Conservation (phyloP, 1,140 invertebrate species). For the Lepidurus apus region DNA sequence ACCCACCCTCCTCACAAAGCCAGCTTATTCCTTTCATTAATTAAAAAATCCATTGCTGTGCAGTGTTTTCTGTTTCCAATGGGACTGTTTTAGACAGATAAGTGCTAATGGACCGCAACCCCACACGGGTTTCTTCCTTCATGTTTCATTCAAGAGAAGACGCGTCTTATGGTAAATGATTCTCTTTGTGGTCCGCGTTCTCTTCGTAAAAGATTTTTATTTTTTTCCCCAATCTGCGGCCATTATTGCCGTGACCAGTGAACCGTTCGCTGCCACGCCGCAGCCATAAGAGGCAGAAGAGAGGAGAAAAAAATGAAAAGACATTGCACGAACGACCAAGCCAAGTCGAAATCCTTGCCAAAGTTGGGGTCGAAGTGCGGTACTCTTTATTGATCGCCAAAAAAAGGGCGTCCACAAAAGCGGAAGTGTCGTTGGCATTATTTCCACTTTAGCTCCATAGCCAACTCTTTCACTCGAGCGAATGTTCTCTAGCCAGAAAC, state of each 20-base stretch:
- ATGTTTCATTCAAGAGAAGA: constrained; percentile 12
- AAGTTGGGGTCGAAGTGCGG: background rate
- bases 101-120: background rate
- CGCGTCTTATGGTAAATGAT: background rate
- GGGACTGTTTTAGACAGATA: constrained; percentile 21
- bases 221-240: background rate
- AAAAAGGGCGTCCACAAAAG: too few relatives aligned
- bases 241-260: background rate
- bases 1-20: background rate
- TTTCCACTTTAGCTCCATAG: too few relatives aligned
- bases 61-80: background rate
- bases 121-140: background rate
- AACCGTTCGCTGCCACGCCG: constrained; percentile 3
- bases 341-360: background rate
- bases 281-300: background rate
- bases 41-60: background rate
- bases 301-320: background rate
- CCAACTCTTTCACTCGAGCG: too few relatives aligned
- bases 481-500: too few relatives aligned
- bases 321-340: background rate
- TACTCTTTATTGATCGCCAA: background rate
- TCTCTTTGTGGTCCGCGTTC: background rate
- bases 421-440: too few relatives aligned
- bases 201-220: background rate
- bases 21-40: background rate